phyloP scores from a whole-genome alignment of 2,797 vertebrate genomes.

The Chromis chromis region DNA sequence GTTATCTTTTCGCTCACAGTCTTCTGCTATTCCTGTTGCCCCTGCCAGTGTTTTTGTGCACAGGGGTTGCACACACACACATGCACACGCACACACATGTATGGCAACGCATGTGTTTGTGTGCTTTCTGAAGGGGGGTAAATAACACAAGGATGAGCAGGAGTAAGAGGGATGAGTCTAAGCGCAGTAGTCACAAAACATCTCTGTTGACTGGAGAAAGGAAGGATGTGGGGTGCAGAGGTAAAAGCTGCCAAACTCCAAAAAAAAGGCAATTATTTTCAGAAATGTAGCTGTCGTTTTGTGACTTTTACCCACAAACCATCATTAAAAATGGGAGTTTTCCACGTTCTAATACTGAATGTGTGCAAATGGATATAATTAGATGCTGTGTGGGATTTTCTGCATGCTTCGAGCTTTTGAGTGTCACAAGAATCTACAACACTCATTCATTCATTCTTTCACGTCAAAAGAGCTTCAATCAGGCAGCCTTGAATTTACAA shows the following conservation, averaged over 20 bases:
- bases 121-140: conserved; percentile 40
- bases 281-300: conserved; percentile 36
- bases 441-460: conserved; percentile 29
- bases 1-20: conserved; percentile 71
- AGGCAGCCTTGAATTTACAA: conserved; percentile 30
- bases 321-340: conserved; percentile 30
- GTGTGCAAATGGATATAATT: background rate
- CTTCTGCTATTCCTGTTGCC: conserved; percentile 67
- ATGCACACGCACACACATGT: conserved; percentile 4
- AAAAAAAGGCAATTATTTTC: conserved; percentile 43
- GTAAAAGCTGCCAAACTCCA: conserved; percentile 49
- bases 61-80: background rate
- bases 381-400: conserved; percentile 26
- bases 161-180: conserved; percentile 54
- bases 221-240: conserved; percentile 47
- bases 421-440: background rate
- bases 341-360: background rate
- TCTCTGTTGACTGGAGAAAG: conserved; percentile 51
- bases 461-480: conserved; percentile 47
- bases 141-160: conserved; percentile 50
- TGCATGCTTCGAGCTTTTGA: conserved; percentile 11
- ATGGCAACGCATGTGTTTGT: conserved; percentile 33
- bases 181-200: conserved; percentile 51
- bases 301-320: conserved; percentile 28
- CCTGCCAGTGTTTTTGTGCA: conserved; percentile 52